phyloP scores from a whole-genome alignment of 2,113 vertebrate species.

The Lepidothrix coronata region DNA sequence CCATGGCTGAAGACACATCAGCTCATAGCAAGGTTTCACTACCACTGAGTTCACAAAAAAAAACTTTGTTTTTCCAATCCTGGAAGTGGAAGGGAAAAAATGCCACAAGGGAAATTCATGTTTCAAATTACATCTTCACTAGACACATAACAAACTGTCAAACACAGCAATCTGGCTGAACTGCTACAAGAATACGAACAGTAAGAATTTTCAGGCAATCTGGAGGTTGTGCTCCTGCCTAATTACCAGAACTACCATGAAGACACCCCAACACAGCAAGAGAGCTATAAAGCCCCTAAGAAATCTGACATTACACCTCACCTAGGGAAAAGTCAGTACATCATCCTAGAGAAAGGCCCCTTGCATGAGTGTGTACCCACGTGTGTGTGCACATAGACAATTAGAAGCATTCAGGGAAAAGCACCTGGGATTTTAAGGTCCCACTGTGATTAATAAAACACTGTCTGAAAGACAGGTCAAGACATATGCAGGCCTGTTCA shows the following conservation, averaged over 20 bases:
- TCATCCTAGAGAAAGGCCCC: background rate
- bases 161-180: background rate
- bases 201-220: background rate
- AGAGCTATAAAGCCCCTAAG: background rate
- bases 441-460: background rate
- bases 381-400: fast-evolving
- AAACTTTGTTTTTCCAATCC: background rate
- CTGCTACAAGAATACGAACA: background rate
- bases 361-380: fast-evolving
- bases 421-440: background rate
- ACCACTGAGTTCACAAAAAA: background rate
- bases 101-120: background rate
- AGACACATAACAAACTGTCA: background rate
- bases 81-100: background rate
- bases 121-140: background rate
- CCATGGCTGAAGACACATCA: background rate
- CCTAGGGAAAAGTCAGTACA: background rate
- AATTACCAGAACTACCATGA: background rate
- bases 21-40: background rate
- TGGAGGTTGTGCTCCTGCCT: background rate
- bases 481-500: background rate
- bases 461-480: background rate
- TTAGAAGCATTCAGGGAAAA: background rate
- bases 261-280: background rate
- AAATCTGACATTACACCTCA: background rate